Base-by-base conservation (phyloP, 2,113 vertebrate species). In the Percina caprodes region DNA sequence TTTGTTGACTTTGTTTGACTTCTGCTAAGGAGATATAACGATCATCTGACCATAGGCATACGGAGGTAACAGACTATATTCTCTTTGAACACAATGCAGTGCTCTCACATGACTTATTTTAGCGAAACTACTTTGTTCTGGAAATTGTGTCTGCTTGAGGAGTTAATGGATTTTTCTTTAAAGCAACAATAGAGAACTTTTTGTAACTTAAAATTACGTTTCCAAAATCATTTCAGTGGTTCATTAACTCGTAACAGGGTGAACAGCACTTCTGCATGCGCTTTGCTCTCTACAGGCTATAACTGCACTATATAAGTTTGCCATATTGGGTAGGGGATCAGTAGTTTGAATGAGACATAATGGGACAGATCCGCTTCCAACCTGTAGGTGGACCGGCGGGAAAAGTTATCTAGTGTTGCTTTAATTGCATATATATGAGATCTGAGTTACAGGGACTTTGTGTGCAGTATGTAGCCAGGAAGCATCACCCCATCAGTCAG, bases 371-470 rank as follows among this genome's bases (percentile, higher is more conserved):
- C 4, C 30, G 30, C 30, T 30, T 30, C 30, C 30, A 30, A 30
- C 30, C 30, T 30, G 30, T 4, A 30, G 30, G 3, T 30, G 30
- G 30, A 30, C 30, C 3, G 4, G 30, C 30, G 30, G 30, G 30
- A 30, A 4, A 30, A 30, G 2, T 3, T 30, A 30, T 30, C 4
- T 30, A 4, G 30, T 30, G 30, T 30, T 30, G 30, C 30, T 30
- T 30, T 56, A 8, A 60, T 60, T 62, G 48, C 54, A 42, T 0
- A 66, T 68, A 48, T 45, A 58, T 80, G 79, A 88, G 66, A 39
- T 2, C 23, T 72, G 78, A 84, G 45, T 74, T 60, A 88, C 69
- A 35, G 69, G 54, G 69, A 81, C 74, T 71, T 18, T 66, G 67
- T 2, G 54, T 68, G 39, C 77, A 71, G 65, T 3, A 48, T 67